Evolutionary conservation across 2,888 invertebrate genomes (phyloP), one percentile per base, ranked within the genome.

Genomic region (Platycheirus rosarum): DNA sequence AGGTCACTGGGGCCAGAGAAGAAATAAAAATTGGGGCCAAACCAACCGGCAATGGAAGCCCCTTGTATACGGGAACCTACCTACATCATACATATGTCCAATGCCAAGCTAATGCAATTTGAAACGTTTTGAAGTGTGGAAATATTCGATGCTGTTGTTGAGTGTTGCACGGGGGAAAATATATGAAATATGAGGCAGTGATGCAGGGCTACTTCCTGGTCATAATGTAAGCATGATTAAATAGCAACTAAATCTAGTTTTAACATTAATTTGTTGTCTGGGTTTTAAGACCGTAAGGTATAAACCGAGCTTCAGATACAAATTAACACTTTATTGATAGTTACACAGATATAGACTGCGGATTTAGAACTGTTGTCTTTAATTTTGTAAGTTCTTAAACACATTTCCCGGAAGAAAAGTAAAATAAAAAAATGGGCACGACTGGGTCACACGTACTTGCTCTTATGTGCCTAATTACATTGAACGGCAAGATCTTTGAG

Each of bases 31-130:
- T 71, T 63, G 76, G 71, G 82, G 82, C 70, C 70, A 82, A 62
- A 20, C 62, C 71, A 66, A 40, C 53, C 29, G 51, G 44, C 80
- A 48, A 53, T 76, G 66, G 40, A 82, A 71, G 71, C 76, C 76
- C 70, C 80, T 40, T 5, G 8, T 46, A 7, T 55, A 20, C n/a
- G 20, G 35, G 46, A 8, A 46, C 40, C 29, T 8, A 32, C 3
- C n/a, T 42, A 40, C 16, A 11, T 60, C n/a, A n/a, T n/a, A n/a
- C n/a, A 20, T 23, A 49, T 42, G 8, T 44, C 49, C 70, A 76
- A 71, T 77, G 82, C 82, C 77, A 77, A 63, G 48, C 66, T 77
- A 82, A 82, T 76, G 76, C 71, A 82, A 77, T 82, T 82, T 71
- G 40, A 82, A 82, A 48, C 62, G 66, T 57, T 80, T 55, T 42